Base-by-base conservation (phyloP, 64 coral and sea anemone species). In the Astreopora myriophthalma region DNA sequence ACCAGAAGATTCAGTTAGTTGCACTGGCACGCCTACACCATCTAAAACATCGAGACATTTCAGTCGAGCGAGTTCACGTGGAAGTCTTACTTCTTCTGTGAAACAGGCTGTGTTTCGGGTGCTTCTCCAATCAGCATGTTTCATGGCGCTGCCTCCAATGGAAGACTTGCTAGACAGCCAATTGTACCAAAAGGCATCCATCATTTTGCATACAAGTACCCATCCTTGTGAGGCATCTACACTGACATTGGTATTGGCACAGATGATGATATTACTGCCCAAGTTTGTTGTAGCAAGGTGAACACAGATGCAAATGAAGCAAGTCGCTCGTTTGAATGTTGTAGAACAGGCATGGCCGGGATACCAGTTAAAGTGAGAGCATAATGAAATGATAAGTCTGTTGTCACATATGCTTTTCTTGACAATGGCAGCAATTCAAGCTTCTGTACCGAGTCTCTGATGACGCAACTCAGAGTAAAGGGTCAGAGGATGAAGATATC, bases 371-470 rank as follows among this genome's bases (percentile, higher is more conserved):
- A 68, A 28, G 64, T 68, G 8, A 26, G 25, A 27, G 1, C 5
- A 0, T 27, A 68, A 68, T n/a, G 24, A 26, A 68, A 26, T 1
- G 64, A 68, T 26, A 68, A 22, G 0, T 0, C 62, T 31, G 38
- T 40, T 16, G n/a, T n/a, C n/a, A 86, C 64, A 0, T 86, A 86
- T 14, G 83, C 37, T 38, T 36, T 86, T 7, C 34, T 71, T 34
- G 81, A 85, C 60, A 85, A 37, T 40, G 62, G 61, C 3, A 85
- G 81, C 22, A 85, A 5, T 66, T 69, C 81, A 1, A 38, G 58
- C 6, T 85, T 85, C 19, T 85, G 81, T 9, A 85, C 61, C 1
- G 81, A 85, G 27, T 37, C 27, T 1, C n/a, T 67, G n/a, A 34
- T 85, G 33, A 67, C 37, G 23, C 13, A 25, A 3, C 81, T 85